These are phyloP conservation scores for Chloropsis cyanopogon DNA, from an alignment of 2,113 vertebrate genomes.

Conservation along the genomic window DNA sequence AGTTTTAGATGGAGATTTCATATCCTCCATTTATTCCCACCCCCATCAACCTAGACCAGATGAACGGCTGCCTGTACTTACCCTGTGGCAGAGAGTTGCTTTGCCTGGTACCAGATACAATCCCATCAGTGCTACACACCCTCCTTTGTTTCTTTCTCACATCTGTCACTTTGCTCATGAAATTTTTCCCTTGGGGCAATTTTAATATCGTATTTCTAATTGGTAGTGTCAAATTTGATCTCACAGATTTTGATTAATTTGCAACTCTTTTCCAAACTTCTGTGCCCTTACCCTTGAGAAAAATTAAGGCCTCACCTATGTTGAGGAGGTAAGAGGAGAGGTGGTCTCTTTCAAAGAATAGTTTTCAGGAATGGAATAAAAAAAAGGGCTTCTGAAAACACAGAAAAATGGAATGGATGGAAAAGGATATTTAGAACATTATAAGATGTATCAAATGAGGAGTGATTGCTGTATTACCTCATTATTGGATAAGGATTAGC, in stretches of 20 bases:
- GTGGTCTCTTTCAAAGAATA: not conserved
- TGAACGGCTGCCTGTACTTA: not conserved
- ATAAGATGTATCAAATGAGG: not conserved
- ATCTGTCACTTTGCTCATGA: not conserved
- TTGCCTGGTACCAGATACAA: not conserved
- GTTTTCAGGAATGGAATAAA: not conserved
- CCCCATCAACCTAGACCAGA: not conserved
- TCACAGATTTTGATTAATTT: slow-evolving; percentile 27
- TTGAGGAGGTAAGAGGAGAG: not conserved
- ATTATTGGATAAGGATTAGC: not conserved
- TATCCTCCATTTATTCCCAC: not conserved
- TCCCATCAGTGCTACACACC: not conserved
- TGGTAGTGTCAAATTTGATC: not conserved
- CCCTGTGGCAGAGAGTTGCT: not conserved
- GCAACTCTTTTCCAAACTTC: not conserved
- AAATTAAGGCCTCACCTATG: not conserved
- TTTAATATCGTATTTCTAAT: slow-evolving; percentile 20
- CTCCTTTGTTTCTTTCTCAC: not conserved
- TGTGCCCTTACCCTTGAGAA: not conserved
- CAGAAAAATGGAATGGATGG: not conserved
- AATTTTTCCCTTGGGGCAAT: not conserved
- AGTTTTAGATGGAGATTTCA: not conserved
- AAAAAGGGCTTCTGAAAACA: not conserved
- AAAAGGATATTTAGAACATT: not conserved
- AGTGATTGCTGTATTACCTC: not conserved